Percentiles rank a stretch among this genome's conserved stretches.
Evolutionary conservation across 2,113 vertebrate genomes (phyloP).

Genomic region (Toxotes chatareus): DNA sequence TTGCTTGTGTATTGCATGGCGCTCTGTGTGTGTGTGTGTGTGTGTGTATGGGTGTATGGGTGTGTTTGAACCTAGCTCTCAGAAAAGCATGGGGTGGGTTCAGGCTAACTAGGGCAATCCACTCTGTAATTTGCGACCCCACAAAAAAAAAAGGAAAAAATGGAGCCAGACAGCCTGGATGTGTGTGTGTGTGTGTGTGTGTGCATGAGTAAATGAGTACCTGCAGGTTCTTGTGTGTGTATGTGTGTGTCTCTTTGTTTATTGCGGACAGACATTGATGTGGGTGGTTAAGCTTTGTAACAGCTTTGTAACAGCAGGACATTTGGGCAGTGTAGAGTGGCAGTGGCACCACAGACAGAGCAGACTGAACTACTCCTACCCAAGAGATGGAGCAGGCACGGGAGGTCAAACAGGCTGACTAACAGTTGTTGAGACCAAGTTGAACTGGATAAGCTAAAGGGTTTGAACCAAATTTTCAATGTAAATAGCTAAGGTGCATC

Average conservation of each 20-base stretch:
- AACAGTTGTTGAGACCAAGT: neutral
- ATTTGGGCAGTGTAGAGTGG: neutral
- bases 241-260: slow-evolving; percentile 10
- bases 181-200: neutral
- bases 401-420: neutral
- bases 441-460: neutral
- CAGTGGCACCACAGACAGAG: neutral
- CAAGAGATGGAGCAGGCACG: too few relatives aligned
- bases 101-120: slow-evolving; percentile 23
- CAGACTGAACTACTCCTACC: neutral
- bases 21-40: neutral
- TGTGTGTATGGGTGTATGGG: slow-evolving; percentile 8
- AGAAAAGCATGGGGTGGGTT: slow-evolving; percentile 35
- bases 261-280: neutral
- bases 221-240: slow-evolving; percentile 10
- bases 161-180: slow-evolving; percentile 15
- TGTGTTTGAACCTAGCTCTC: slow-evolving; percentile 9
- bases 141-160: slow-evolving; percentile 6
- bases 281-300: neutral
- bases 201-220: slow-evolving; percentile 1
- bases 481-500: neutral
- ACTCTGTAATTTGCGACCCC: slow-evolving; percentile 55
- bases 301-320: neutral
- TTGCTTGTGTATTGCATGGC: slow-evolving; percentile 42
- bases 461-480: neutral